Conservation (phyloP, 2,113 vertebrate species). For the Prietella phreatophila region DNA sequence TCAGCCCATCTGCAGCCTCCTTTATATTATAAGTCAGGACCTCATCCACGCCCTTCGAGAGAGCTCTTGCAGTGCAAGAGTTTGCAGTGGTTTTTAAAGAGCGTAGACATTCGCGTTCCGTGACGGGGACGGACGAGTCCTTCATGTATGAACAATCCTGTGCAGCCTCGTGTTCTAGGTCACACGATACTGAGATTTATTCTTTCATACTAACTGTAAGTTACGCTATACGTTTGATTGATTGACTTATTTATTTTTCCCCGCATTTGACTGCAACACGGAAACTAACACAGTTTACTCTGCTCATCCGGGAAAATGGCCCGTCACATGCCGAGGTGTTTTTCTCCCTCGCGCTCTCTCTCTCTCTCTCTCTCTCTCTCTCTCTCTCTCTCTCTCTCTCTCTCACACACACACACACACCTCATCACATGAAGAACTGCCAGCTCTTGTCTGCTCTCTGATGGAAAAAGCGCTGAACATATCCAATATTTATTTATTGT, state of each 20-base stretch:
- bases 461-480: slow-evolving; percentile 21
- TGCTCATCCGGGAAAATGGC: background rate
- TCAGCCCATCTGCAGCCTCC: background rate
- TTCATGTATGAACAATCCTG: background rate
- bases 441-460: slow-evolving; percentile 16
- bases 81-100: background rate
- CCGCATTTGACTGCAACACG: background rate
- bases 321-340: background rate
- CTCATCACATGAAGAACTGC: slow-evolving; percentile 1
- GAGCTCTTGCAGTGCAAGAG: background rate
- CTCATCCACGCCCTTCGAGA: background rate
- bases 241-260: no score
- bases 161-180: background rate
- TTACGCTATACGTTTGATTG: no score
- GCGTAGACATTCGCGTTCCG: no score
- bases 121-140: background rate
- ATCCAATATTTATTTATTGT: slow-evolving; percentile 40
- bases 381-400: background rate
- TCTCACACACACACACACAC: background rate
- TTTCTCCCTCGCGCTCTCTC: no score
- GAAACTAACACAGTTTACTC: background rate
- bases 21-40: background rate
- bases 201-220: background rate
- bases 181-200: background rate
- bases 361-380: background rate